Base-by-base conservation (phyloP, 2,113 vertebrate species). In the Oceanodroma tethys region DNA sequence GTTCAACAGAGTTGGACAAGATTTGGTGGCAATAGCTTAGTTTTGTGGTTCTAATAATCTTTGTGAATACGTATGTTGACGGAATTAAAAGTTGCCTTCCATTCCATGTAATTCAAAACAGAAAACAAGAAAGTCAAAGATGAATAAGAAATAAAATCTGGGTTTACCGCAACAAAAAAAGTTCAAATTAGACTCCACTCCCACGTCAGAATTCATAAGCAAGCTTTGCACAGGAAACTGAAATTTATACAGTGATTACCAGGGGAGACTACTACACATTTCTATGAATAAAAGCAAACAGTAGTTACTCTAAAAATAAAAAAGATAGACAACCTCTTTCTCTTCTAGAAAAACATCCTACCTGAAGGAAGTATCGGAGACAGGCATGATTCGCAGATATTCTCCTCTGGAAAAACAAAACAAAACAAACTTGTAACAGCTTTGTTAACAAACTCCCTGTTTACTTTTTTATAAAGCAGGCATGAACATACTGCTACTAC, bases 331-430 rank as follows among this genome's bases (percentile, higher is more conserved):
- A 36, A 79, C 4, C 4, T 53, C 29, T 16, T 80, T 55, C 34
- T 68, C 38, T 48, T 60, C 7, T n/a, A 42, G n/a, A 82, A 92
- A 81, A 81, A 30, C 19, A 65, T 67, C 98, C 58, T 97, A 99
- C 99, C 99, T 99, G 99, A 98, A 38, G 99, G 99, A 93, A 99
- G 98, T 96, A 99, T 96, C 23, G 99, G 98, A 59, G 99, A 97
- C 76, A 99, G 98, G 80, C 99, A 99, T 0, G 99, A 99, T 95
- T 99, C 99, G 70, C 99, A 99, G 90, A 99, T 99, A 95, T 99
- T 99, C 92, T 99, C 99, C 84, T 99, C 99, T 99, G 97, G 62
- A 98, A 97, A 81, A 91, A 88, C 96, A 97, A 82, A 95, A 45
- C 81, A 74, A 52, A 81, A 20, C 22, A 76, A 42, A 68, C 6